phyloP scores from a whole-genome alignment of 2,113 vertebrate species.

The Azemiops feae region DNA sequence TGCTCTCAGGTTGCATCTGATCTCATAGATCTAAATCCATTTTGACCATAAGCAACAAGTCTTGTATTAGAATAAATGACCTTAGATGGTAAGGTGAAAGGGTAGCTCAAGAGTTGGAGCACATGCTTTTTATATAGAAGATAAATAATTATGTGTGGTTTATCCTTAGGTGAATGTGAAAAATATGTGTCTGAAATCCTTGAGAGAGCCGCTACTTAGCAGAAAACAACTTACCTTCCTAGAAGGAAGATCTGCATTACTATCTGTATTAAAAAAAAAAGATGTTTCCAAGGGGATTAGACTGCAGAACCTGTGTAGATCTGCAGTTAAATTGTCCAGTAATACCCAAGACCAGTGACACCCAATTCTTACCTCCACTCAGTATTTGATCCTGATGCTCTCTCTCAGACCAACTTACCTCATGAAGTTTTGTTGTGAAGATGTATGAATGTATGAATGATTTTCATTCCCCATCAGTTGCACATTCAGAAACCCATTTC shows the following conservation, averaged over 20 bases:
- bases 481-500: neutral
- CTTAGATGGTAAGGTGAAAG: neutral
- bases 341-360: neutral
- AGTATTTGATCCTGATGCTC: neutral
- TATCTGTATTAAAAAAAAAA: neutral
- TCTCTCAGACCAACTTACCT: neutral
- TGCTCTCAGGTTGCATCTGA: neutral
- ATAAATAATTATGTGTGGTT: neutral
- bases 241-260: neutral
- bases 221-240: neutral
- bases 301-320: neutral
- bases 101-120: neutral
- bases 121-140: neutral
- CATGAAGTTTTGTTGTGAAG: neutral
- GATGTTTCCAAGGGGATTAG: neutral
- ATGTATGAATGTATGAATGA: neutral
- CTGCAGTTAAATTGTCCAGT: neutral
- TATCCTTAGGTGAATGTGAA: neutral
- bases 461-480: neutral
- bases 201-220: neutral
- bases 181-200: neutral
- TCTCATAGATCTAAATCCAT: neutral
- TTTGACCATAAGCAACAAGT: neutral
- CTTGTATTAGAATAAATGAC: neutral
- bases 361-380: neutral